These are phyloP conservation scores for Silurus glanis DNA, from an alignment of 2,113 vertebrate genomes.

Conservation along the genomic window DNA sequence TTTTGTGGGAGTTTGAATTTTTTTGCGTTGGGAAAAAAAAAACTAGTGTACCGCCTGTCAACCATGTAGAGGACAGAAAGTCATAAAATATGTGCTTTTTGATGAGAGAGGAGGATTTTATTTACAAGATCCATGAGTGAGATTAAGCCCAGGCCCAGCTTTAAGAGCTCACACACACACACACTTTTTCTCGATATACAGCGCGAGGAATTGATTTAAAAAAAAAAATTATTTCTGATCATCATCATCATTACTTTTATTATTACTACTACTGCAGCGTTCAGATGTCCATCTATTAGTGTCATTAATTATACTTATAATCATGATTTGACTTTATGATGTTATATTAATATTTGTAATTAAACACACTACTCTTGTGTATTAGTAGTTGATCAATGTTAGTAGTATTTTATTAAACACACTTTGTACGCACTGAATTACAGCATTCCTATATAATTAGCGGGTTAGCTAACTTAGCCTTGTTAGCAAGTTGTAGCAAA, in stretches of 20 bases:
- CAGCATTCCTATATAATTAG: too few relatives aligned
- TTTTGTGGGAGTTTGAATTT: neutral
- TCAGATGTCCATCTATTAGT: neutral
- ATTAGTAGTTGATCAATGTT: neutral
- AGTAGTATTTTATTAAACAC: too few relatives aligned
- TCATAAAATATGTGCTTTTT: slow-evolving; percentile 19
- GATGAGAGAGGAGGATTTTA: slow-evolving; percentile 30
- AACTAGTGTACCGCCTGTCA: neutral
- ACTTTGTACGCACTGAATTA: too few relatives aligned
- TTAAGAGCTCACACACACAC: neutral
- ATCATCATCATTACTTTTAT: neutral
- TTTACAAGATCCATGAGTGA: neutral
- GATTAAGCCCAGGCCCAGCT: neutral
- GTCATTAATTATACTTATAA: neutral
- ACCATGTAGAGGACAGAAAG: slow-evolving; percentile 7
- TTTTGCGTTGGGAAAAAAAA: neutral
- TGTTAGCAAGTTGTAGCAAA: neutral
- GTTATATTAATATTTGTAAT: neutral
- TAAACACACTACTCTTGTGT: neutral
- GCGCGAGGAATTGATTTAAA: neutral
- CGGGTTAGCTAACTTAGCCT: neutral
- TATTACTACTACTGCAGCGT: neutral
- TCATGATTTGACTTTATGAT: too few relatives aligned
- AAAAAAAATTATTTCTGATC: neutral
- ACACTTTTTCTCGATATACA: neutral